Conservation (phyloP, 2,888 invertebrate genomes). For the Melinaea marsaeus region DNA sequence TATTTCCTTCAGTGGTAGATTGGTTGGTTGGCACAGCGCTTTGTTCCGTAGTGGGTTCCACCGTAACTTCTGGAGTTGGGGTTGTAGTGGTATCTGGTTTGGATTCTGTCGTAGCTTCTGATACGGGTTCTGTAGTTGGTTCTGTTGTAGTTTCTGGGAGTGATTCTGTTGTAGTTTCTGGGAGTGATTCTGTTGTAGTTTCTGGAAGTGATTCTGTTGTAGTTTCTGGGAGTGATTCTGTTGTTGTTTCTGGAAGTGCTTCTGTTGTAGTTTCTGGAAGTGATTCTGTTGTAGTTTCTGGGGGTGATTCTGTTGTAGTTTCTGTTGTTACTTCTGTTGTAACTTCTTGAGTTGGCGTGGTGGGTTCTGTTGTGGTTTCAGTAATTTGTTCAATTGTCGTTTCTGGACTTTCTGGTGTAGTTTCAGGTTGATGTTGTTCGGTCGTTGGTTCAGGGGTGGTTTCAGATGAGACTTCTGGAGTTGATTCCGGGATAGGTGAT, state of each 20-base stretch:
- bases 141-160: not conserved
- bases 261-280: not conserved
- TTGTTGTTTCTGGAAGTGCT: not conserved
- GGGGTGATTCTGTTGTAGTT: not conserved
- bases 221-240: not conserved
- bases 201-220: not conserved
- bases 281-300: not conserved
- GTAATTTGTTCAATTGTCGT: not conserved
- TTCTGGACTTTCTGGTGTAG: no score
- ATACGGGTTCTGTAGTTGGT: not conserved
- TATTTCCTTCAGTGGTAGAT: not conserved
- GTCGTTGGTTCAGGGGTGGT: not conserved
- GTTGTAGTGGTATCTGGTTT: not conserved
- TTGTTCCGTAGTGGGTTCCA: not conserved
- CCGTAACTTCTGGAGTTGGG: not conserved
- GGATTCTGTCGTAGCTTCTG: constrained; percentile 1
- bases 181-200: not conserved
- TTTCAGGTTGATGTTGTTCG: not conserved
- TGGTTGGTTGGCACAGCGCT: not conserved
- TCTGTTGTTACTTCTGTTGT: not conserved
- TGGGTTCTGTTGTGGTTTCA: not conserved
- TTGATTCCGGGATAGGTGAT: not conserved
- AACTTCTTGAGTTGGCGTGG: not conserved
- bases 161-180: not conserved
- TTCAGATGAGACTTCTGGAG: not conserved